phyloP scores from a whole-genome alignment of 2,888 invertebrate species.

The Rhabditoides inermis region DNA sequence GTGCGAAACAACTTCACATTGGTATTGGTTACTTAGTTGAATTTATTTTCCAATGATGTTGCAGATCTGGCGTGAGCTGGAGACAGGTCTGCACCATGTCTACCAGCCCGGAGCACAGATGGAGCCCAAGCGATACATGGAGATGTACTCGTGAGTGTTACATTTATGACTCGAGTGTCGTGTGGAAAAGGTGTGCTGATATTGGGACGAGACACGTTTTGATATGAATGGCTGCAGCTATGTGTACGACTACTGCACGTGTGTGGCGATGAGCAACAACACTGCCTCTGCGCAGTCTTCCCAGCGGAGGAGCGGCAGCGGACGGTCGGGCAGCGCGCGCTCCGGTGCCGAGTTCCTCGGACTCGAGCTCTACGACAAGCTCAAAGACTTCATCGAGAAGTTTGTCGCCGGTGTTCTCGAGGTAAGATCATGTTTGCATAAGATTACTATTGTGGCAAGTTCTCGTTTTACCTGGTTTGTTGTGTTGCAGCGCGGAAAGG shows the following conservation, averaged over 20 bases:
- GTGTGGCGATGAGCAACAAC: slow-evolving; percentile 59
- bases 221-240: slow-evolving; percentile 65
- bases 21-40: too few relatives aligned
- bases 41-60: too few relatives aligned
- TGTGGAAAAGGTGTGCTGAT: background rate
- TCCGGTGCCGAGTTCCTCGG: slow-evolving; percentile 95
- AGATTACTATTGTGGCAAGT: background rate
- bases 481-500: slow-evolving; percentile 60
- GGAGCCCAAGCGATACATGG: slow-evolving; percentile 84
- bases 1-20: too few relatives aligned
- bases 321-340: slow-evolving; percentile 15
- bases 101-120: slow-evolving; percentile 72
- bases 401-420: slow-evolving; percentile 74
- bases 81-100: slow-evolving; percentile 84
- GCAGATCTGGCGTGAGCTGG: slow-evolving; percentile 93
- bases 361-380: slow-evolving; percentile 84
- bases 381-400: slow-evolving; percentile 79
- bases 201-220: background rate
- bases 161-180: background rate
- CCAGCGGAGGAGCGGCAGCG: background rate
- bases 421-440: slow-evolving; percentile 57
- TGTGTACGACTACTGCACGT: slow-evolving; percentile 97
- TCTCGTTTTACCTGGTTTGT: background rate
- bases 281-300: background rate
- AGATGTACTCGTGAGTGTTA: slow-evolving; percentile 73